phyloP scores from a whole-genome alignment of 2,888 invertebrate genomes.

The Phengaris alcon region DNA sequence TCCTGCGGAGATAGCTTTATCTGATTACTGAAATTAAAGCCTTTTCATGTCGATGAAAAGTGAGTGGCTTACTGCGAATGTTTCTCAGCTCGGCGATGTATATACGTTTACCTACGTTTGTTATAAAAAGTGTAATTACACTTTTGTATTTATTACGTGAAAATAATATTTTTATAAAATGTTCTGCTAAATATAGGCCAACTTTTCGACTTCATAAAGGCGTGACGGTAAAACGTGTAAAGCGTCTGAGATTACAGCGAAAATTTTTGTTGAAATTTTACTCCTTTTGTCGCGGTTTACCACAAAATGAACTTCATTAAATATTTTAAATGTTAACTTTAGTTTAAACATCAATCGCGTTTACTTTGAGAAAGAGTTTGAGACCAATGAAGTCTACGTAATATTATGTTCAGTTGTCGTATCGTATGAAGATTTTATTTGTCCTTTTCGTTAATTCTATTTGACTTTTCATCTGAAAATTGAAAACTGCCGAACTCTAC shows the following conservation, averaged over 20 bases:
- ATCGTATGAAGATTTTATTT: not conserved
- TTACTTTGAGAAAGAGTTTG: not conserved
- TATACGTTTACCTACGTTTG: not conserved
- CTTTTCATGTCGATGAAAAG: conserved; percentile 47
- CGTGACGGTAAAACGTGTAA: not conserved
- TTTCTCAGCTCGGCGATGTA: conserved; percentile 26
- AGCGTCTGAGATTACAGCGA: conserved; percentile 8
- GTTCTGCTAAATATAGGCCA: not conserved
- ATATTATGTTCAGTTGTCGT: too few relatives aligned
- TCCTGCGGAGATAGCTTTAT: conserved; percentile 39
- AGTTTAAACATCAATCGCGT: not conserved
- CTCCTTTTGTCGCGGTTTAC: not conserved
- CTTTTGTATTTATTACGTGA: not conserved
- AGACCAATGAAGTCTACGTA: too few relatives aligned
- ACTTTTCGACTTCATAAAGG: not conserved
- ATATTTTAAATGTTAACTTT: not conserved
- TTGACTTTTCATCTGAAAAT: not conserved
- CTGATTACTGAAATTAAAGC: conserved; percentile 47
- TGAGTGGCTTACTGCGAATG: conserved; percentile 34
- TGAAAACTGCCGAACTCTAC: not conserved
- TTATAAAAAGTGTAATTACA: conserved; percentile 1
- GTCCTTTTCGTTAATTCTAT: not conserved
- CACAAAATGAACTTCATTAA: not conserved
- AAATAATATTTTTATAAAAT: conserved; percentile 18
- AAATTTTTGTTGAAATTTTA: conserved; percentile 7